These are phyloP conservation scores for Parthenolecanium corni DNA, from an alignment of 2,888 invertebrate genomes.

Conservation along the genomic window DNA sequence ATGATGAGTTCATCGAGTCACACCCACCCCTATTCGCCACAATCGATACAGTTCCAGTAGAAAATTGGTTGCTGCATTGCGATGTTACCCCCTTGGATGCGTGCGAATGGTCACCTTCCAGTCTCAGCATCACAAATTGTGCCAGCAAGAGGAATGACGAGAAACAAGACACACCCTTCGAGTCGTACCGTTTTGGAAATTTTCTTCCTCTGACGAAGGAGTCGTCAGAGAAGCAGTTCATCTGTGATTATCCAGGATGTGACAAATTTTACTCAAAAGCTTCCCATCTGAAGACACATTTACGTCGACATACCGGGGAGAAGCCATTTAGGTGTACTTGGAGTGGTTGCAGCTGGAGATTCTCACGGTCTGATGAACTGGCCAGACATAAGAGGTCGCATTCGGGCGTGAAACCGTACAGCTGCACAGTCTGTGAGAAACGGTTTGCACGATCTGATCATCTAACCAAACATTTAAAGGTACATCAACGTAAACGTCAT, in stretches of 20 bases:
- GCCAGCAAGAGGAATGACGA: not conserved
- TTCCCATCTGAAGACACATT: constrained; percentile 78
- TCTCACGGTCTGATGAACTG: constrained; percentile 87
- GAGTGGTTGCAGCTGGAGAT: constrained; percentile 80
- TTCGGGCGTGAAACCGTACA: constrained; percentile 87
- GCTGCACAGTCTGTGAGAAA: constrained; percentile 76
- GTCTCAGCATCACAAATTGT: too few species aligned
- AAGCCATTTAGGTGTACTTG: constrained; percentile 62
- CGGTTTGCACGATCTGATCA: constrained; percentile 89
- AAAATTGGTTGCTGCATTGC: not conserved
- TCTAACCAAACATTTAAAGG: constrained; percentile 79
- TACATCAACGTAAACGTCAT: constrained; percentile 42
- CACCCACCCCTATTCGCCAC: too few species aligned
- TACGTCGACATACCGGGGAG: constrained; percentile 71
- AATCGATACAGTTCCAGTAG: not conserved
- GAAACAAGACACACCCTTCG: too few species aligned
- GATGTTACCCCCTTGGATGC: too few species aligned
- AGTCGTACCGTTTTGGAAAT: too few species aligned
- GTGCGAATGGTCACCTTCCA: too few species aligned
- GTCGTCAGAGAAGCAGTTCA: constrained; percentile 10
- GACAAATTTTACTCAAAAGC: constrained; percentile 77
- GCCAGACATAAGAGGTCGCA: constrained; percentile 89
- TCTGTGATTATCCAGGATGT: constrained; percentile 40
- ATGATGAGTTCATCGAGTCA: not conserved
- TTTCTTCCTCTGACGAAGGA: too few species aligned